A percentile compares a stretch with the other conserved stretches of the same genome.
Evolutionary conservation across 2,113 vertebrate genomes (phyloP).

Genomic region (Brachyhypopomus occidentalis): DNA sequence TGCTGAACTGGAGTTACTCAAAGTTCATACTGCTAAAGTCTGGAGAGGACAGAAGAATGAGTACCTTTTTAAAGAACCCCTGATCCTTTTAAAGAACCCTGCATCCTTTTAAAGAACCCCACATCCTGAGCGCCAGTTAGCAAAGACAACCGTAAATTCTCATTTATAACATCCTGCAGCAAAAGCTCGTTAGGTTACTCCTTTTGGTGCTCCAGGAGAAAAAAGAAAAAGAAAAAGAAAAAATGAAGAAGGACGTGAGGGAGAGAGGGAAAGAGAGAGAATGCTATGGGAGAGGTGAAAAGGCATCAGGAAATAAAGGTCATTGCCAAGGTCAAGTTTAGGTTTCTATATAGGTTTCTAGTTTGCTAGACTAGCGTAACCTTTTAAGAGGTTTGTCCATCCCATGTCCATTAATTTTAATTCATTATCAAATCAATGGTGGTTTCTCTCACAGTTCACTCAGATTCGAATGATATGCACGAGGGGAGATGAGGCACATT

Average conservation of each 20-base stretch:
- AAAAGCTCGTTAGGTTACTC: constrained; percentile 99
- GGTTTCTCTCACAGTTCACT: neutral
- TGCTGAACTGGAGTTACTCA: neutral
- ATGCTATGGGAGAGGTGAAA: neutral
- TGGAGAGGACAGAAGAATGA: neutral
- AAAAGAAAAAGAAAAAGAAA: constrained; percentile 64
- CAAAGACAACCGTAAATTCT: constrained; percentile 97
- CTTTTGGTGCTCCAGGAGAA: constrained; percentile 85
- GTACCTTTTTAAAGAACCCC: neutral
- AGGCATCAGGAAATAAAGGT: neutral
- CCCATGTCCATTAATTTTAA: neutral
- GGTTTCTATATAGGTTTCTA: neutral
- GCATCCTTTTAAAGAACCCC: constrained; percentile 70
- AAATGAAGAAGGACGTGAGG: constrained; percentile 56
- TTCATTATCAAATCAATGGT: neutral
- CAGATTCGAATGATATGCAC: no score
- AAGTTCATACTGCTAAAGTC: neutral
- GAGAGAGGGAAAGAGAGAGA: constrained; percentile 56
- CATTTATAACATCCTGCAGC: constrained; percentile 99
- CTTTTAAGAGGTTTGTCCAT: neutral
- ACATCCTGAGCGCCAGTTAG: constrained; percentile 89
- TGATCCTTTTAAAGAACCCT: no score
- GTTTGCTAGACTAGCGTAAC: constrained; percentile 15
- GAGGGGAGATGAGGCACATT: no score
- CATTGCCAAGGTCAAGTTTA: neutral